phyloP scores from a whole-genome alignment of 2,888 invertebrate genomes.

The Temnothorax ravouxi region DNA sequence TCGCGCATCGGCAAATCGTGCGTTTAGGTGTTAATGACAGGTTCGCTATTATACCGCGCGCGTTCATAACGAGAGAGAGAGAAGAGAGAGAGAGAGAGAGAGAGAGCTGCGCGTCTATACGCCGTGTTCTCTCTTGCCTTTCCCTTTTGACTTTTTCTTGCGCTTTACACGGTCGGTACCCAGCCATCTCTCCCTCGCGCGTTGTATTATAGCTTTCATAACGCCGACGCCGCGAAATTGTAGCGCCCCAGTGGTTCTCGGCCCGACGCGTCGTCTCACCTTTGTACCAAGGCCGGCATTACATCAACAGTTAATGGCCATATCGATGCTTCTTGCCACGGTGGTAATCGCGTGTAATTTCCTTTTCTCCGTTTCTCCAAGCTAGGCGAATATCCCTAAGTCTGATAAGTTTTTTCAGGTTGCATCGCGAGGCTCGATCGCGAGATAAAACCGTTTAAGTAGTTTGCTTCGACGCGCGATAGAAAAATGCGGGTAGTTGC shows the following conservation, averaged over 20 bases:
- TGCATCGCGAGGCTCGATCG: neutral
- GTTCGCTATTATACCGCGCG: conserved; percentile 80
- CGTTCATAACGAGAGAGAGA: conserved; percentile 74
- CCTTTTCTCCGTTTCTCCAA: neutral
- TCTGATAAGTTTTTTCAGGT: neutral
- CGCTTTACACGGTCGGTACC: conserved; percentile 71
- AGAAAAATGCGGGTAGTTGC: conserved; percentile 71
- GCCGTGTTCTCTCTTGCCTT: conserved; percentile 50
- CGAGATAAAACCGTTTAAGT: neutral
- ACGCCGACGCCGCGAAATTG: conserved; percentile 80
- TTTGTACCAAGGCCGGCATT: neutral
- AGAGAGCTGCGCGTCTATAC: conserved; percentile 61
- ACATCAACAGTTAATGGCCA: neutral
- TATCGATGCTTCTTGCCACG: neutral
- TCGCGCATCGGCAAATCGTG: conserved; percentile 74
- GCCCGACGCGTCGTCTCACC: neutral
- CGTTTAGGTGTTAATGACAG: conserved; percentile 85
- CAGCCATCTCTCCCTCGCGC: conserved; percentile 69
- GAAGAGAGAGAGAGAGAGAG: too few relatives aligned
- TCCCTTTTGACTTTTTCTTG: conserved; percentile 66
- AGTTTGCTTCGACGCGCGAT: conserved; percentile 1
- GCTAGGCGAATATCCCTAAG: neutral
- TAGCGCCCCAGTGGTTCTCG: conserved; percentile 75
- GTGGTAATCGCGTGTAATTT: neutral
- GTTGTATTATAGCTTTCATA: conserved; percentile 81